Evolutionary conservation across 2,113 vertebrate genomes (phyloP), one percentile per base, ranked within the genome.

Genomic region (Bettongia penicillata): DNA sequence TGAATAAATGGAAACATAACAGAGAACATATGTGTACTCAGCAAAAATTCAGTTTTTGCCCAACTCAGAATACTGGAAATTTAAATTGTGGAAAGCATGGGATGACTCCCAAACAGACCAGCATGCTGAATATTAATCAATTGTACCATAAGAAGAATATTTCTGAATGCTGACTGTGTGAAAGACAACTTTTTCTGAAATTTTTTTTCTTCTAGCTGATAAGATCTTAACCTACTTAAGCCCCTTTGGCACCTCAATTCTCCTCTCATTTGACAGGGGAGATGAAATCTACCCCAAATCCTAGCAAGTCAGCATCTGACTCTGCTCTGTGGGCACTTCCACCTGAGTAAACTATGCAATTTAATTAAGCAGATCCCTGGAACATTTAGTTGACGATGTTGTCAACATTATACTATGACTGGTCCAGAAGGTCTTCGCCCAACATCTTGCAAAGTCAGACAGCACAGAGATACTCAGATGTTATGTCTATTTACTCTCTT

Each of bases 271-370:
- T 89, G 90, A 95, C 95, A 93, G n/a, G 90, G 23, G 28, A 94
- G 90, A 49, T 95, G 94, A 96, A 95, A 96, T 91, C 93, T n/a
- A 94, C 14, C 77, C 47, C 89, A 93, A 24, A 96, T 92, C 31
- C 90, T 95, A 92, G 89, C 43, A 93, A 49, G 19, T 93, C 52
- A 91, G 51, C 9, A 57, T 97, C 91, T 97, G 95, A 93, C 61
- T 93, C 90, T 43, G 90, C 50, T 95, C 52, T 0, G 0, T 84
- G 50, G 49, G 49, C 8, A 52, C 12, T 93, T 92, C 47, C 10
- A 93, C 95, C 95, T 77, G 31, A 94, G 53, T 96, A 90, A 94
- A 93, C 53, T 57, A 96, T 91, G 55, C 55, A 89, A 95, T 93
- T 95, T 94, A 96, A 92, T 95, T 93, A 92, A 92, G 49, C 47